These are phyloP conservation scores for Clamator glandarius DNA, from an alignment of 2,797 vertebrate species.

Conservation along the genomic window DNA sequence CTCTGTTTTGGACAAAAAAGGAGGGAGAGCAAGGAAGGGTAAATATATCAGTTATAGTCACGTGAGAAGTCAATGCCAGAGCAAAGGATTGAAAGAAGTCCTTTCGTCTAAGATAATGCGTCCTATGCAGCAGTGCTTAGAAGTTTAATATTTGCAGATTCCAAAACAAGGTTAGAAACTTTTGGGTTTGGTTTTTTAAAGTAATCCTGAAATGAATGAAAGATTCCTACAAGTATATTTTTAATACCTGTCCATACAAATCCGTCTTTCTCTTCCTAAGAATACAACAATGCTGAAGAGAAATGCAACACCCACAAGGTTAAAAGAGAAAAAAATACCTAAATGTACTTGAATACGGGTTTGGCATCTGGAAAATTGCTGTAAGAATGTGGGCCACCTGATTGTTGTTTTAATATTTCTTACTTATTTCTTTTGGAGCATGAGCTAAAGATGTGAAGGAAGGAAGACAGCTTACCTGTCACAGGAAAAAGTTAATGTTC, in stretches of 20 bases:
- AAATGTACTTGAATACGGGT: neutral
- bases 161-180: neutral
- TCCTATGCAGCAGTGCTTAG: neutral
- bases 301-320: neutral
- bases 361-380: neutral
- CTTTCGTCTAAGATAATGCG: neutral
- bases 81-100: neutral
- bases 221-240: neutral
- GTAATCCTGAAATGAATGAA: neutral
- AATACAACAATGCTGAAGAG: neutral
- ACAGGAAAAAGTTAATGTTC: neutral
- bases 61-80: neutral
- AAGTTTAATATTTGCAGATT: neutral
- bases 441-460: neutral
- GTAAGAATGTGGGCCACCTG: neutral
- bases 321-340: neutral
- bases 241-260: neutral
- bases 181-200: neutral
- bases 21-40: too few relatives aligned
- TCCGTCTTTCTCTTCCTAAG: neutral
- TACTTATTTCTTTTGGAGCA: neutral
- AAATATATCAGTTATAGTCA: neutral
- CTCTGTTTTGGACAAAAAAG: too few relatives aligned
- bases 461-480: neutral
- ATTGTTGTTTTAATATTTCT: neutral